Evolutionary conservation across 2,113 vertebrate species (phyloP).

Genomic region (Rafetus swinhoei): DNA sequence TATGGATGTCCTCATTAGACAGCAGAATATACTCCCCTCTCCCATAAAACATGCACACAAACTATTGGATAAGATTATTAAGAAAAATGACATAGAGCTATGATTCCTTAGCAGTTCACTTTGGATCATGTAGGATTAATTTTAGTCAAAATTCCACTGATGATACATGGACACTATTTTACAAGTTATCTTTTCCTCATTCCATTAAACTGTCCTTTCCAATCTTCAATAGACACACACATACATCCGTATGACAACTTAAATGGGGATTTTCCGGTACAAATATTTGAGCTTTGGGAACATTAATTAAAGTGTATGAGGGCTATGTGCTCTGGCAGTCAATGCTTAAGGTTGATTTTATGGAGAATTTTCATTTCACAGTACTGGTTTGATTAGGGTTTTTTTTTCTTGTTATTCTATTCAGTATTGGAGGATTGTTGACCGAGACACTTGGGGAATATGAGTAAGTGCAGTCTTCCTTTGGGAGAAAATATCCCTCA

Average conservation of each 20-base stretch:
- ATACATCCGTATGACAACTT: not conserved
- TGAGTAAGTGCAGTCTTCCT: not conserved
- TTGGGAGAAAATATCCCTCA: not conserved
- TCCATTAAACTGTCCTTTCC: fast-evolving
- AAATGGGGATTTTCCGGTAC: not conserved
- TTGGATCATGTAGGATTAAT: not conserved
- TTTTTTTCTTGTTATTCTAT: not conserved
- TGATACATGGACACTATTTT: not conserved
- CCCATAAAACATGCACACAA: not conserved
- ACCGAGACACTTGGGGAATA: not conserved
- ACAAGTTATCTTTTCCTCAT: not conserved
- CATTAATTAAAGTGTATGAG: not conserved
- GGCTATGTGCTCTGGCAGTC: not conserved
- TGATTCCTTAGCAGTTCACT: not conserved
- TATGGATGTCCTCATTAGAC: not conserved
- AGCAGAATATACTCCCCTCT: not conserved
- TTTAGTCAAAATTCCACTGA: not conserved
- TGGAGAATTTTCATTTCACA: not conserved
- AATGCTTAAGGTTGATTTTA: not conserved
- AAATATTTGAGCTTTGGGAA: not conserved
- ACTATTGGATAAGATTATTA: fast-evolving
- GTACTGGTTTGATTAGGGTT: not conserved
- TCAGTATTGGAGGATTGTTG: not conserved
- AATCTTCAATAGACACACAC: not conserved
- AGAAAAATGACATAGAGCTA: not conserved